A percentile compares a stretch with the other conserved stretches of the same genome.
phyloP scores from a whole-genome alignment of 2,113 vertebrate species.

The Campylomormyrus numenius region DNA sequence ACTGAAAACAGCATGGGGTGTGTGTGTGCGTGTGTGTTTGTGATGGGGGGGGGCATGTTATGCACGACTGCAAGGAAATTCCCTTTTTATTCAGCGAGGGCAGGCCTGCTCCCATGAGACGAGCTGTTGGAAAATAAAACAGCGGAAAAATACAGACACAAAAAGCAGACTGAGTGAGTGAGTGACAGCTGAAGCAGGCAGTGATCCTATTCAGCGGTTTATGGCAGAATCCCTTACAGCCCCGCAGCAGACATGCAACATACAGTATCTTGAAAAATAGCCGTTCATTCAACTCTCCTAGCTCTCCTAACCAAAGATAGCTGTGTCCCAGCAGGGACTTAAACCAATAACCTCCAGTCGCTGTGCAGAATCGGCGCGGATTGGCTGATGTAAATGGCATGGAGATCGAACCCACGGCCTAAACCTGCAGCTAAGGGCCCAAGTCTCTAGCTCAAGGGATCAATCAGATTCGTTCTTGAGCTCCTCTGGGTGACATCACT shows the following conservation, averaged over 20 bases:
- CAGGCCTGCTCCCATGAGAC: neutral
- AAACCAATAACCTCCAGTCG: neutral
- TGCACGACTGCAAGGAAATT: constrained; percentile 8
- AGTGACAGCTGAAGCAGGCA: neutral
- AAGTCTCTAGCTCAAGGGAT: neutral
- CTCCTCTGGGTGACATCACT: neutral
- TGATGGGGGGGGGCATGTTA: neutral
- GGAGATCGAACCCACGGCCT: neutral
- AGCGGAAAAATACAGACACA: constrained; percentile 6
- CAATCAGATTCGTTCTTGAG: neutral
- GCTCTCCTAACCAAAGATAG: neutral
- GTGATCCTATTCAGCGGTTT: constrained; percentile 28
- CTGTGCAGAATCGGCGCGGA: neutral
- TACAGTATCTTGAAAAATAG: neutral
- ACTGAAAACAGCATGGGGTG: neutral
- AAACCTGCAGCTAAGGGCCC: neutral
- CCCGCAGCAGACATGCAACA: neutral
- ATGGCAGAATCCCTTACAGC: neutral
- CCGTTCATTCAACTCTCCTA: neutral
- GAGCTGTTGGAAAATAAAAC: neutral
- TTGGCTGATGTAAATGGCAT: neutral
- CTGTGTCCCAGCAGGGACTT: neutral
- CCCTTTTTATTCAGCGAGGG: constrained; percentile 13
- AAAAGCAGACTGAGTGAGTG: neutral
- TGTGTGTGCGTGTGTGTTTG: neutral